Evolutionary conservation across 2,888 invertebrate species (phyloP).

Genomic region (Monoplex corrugatus): DNA sequence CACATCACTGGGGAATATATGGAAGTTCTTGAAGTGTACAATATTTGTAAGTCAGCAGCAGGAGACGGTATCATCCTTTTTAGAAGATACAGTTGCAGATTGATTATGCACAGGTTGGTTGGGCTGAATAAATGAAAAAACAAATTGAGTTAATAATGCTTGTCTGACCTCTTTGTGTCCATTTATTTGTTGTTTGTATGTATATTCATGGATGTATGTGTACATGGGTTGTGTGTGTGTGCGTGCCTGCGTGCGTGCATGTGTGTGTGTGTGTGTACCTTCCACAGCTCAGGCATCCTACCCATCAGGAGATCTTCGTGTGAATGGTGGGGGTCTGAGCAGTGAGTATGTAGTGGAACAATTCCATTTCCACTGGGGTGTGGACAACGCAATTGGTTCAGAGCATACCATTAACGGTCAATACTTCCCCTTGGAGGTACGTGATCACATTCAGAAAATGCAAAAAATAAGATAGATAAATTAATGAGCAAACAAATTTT

Average conservation of each 20-base stretch:
- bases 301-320: conserved; percentile 27
- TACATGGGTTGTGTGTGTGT: neutral
- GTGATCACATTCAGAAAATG: neutral
- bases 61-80: too few species aligned
- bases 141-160: too few species aligned
- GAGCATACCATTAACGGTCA: conserved; percentile 67
- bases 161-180: neutral
- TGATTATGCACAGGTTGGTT: too few species aligned
- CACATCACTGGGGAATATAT: too few species aligned
- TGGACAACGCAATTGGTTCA: conserved; percentile 62
- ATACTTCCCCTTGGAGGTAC: conserved; percentile 65
- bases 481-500: too few species aligned
- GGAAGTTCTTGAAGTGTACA: too few species aligned
- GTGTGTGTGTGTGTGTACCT: neutral
- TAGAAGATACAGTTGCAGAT: too few species aligned
- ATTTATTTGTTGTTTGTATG: neutral
- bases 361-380: conserved; percentile 71
- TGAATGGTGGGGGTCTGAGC: conserved; percentile 61
- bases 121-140: too few species aligned
- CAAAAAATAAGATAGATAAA: too few species aligned
- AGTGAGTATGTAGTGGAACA: conserved; percentile 62
- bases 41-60: too few species aligned
- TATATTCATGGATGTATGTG: neutral
- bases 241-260: neutral
- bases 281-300: conserved; percentile 29